Evolutionary conservation across 2,797 vertebrate genomes (phyloP).

Genomic region (Myotis planiceps): DNA sequence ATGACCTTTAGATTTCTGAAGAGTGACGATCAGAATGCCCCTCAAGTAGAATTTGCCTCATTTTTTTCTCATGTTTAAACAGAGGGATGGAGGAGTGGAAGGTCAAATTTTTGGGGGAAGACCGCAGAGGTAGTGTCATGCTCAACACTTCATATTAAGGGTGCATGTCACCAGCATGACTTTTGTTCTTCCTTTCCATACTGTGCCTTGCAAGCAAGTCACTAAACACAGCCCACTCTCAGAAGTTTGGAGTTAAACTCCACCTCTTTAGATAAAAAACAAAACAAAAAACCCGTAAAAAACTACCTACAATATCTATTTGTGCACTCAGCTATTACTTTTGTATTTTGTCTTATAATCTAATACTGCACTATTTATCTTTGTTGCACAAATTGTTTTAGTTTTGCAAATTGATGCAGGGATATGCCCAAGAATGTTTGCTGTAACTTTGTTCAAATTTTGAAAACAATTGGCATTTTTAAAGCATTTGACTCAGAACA

Average conservation of each 20-base stretch:
- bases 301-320: neutral
- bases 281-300: neutral
- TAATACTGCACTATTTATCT: neutral
- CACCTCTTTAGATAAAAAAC: accelerated
- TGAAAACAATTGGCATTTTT: neutral
- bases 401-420: neutral
- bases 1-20: neutral
- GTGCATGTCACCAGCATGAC: accelerated
- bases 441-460: neutral
- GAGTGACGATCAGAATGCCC: neutral
- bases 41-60: neutral
- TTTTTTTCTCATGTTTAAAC: neutral
- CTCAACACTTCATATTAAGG: neutral
- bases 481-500: neutral
- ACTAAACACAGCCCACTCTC: neutral
- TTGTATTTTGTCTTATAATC: neutral
- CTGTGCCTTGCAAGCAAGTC: neutral
- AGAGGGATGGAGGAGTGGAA: neutral
- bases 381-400: neutral
- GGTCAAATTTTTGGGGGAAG: neutral
- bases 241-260: neutral
- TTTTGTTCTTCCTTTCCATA: neutral
- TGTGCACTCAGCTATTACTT: neutral
- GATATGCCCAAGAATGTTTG: neutral
- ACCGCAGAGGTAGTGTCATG: neutral